A percentile compares a stretch with the other conserved stretches of the same genome.
Evolutionary conservation across 92 coral and sea anemone genomes (phyloP).

Genomic region (Siderastrea siderea): DNA sequence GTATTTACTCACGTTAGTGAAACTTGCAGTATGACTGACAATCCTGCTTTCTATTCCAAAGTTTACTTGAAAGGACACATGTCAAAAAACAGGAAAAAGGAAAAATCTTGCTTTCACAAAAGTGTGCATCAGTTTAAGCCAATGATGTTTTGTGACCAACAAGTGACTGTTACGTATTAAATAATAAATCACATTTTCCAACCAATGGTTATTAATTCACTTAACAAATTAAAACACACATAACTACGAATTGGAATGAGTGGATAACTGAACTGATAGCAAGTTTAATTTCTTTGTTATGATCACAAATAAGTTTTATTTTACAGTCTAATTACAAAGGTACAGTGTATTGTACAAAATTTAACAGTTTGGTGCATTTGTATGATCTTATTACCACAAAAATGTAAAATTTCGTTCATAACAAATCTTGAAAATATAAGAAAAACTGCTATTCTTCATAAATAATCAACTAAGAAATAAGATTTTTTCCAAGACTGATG

Average conservation of each 20-base stretch:
- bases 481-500: not conserved
- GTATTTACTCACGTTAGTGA: not conserved
- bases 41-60: not conserved
- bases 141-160: slow-evolving; percentile 25
- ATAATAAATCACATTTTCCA: slow-evolving; percentile 33
- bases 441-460: slow-evolving; percentile 20
- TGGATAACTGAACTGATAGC: slow-evolving; percentile 1
- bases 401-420: not conserved
- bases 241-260: slow-evolving; percentile 18
- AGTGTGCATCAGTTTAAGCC: slow-evolving; percentile 5
- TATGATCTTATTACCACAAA: no score
- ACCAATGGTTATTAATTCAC: slow-evolving; percentile 34
- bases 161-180: slow-evolving; percentile 29
- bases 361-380: no score
- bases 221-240: slow-evolving; percentile 31
- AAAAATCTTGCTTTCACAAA: not conserved
- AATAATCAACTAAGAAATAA: slow-evolving; percentile 24
- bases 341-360: no score
- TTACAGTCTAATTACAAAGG: no score
- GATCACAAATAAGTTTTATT: no score
- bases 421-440: not conserved
- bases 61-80: not conserved
- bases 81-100: not conserved
- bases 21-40: slow-evolving; percentile 1
- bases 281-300: not conserved